Percentiles rank a stretch among this genome's conserved stretches.
phyloP scores from a whole-genome alignment of 2,888 invertebrate genomes.

The Himalopsyche tibetana region DNA sequence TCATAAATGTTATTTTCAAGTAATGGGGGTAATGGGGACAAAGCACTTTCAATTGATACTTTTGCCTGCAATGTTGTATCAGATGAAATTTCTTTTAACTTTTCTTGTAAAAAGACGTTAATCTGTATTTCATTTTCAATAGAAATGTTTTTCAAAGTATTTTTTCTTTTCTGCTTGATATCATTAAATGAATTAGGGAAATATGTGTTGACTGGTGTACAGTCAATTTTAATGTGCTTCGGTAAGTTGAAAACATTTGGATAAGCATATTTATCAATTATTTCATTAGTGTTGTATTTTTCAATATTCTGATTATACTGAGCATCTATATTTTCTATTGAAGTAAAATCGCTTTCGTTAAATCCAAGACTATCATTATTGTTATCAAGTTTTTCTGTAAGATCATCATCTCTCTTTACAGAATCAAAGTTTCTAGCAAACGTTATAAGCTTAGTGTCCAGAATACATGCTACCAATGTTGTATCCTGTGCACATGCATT shows the following conservation, averaged over 20 bases:
- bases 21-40: not conserved
- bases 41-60: not conserved
- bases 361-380: conserved; percentile 48
- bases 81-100: not conserved
- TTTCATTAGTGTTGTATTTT: not conserved
- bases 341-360: conserved; percentile 43
- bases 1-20: conserved; percentile 17
- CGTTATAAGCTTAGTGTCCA: conserved; percentile 45
- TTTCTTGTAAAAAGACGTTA: not conserved
- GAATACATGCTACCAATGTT: not conserved
- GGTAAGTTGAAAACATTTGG: conserved; percentile 46
- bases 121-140: conserved; percentile 44
- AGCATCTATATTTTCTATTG: conserved; percentile 7
- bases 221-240: conserved; percentile 14
- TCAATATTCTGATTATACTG: not conserved
- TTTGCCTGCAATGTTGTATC: not conserved
- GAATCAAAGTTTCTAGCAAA: conserved; percentile 43
- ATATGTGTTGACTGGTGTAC: conserved; percentile 46
- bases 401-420: conserved; percentile 46
- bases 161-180: conserved; percentile 48
- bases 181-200: conserved; percentile 41
- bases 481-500: not conserved
- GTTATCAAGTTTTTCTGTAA: conserved; percentile 42
- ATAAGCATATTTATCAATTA: conserved; percentile 22
- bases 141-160: conserved; percentile 1